These are phyloP conservation scores for Drosophila parthenogenetica DNA, from an alignment of 2,888 invertebrate genomes.

Conservation along the genomic window DNA sequence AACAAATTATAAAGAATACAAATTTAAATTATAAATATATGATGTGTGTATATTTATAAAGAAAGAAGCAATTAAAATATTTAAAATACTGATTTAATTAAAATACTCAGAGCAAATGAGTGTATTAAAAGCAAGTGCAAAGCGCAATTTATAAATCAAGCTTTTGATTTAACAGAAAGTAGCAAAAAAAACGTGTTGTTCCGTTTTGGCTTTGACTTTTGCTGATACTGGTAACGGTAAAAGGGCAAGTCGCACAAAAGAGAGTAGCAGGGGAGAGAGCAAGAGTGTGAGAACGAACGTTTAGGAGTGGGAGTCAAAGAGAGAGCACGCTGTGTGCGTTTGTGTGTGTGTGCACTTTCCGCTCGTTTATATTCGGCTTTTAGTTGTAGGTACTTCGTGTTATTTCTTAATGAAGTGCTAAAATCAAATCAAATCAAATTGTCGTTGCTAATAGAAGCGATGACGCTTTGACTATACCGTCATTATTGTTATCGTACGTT, in stretches of 20 bases:
- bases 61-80: neutral
- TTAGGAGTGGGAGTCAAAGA: constrained; percentile 15
- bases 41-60: neutral
- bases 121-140: constrained; percentile 28
- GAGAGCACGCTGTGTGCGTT: neutral
- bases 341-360: neutral
- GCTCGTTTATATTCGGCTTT: constrained; percentile 6
- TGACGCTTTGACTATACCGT: constrained; percentile 70
- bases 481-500: constrained; percentile 62
- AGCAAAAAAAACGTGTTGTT: constrained; percentile 26
- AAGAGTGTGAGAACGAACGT: neutral
- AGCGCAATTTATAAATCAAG: constrained; percentile 60
- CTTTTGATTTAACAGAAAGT: constrained; percentile 44
- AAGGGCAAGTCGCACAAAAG: constrained; percentile 59
- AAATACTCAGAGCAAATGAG: constrained; percentile 11
- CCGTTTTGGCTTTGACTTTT: constrained; percentile 44
- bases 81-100: constrained; percentile 13
- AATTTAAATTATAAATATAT: neutral
- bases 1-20: neutral
- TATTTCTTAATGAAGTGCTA: constrained; percentile 66
- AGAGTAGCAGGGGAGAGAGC: neutral
- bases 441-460: constrained; percentile 47
- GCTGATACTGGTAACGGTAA: constrained; percentile 66
- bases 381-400: constrained; percentile 39
- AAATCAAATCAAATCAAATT: constrained; percentile 71